Evolutionary conservation across 1,140 invertebrate species (phyloP), one percentile per base, ranked within the genome.

Genomic region (Drosophila eugracilis): DNA sequence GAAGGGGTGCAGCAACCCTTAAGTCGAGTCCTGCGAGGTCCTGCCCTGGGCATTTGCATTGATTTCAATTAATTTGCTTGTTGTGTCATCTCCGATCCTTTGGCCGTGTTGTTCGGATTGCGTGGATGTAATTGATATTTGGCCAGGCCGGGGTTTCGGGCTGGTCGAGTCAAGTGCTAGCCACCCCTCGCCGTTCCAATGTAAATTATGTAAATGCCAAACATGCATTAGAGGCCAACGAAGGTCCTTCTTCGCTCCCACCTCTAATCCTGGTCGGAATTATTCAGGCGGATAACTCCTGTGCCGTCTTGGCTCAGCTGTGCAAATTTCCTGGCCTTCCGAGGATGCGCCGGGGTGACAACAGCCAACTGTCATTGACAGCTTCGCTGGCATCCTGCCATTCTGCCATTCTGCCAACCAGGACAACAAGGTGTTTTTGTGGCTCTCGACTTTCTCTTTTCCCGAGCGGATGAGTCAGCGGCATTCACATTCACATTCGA

Each of bases 11-110:
- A 89, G 53, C 74, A 89, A 83, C 84, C 84, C 83, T 89, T 89
- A 63, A 78, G 24, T 15, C 42, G 22, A 5, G 69, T 58, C 71
- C 73, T 22, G 28, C 26, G 41, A 52, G 47, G 47, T 54, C 57
- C 66, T 55, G 52, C 19, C 36, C 50, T 21, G 41, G 52, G 65
- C 83, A 88, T 86, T 86, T 86, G 83, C 83, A 88, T 88, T 88
- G 83, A 88, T 88, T 88, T 88, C 83, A 88, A 88, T 88, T 88
- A 88, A 88, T 88, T 88, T 88, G 65, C 84, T 76, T 86, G 81
- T 86, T 84, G 65, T 78, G 65, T 50, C 47, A 62, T 48, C 26
- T 48, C 69, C 36, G 71, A 66, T 78, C 71, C 42, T 19, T 49
- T 52, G 54, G 28, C 47, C 42, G 55, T 48, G 57, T 54, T 75